Evolutionary conservation across 2,113 vertebrate species (phyloP), one percentile per base, ranked within the genome.

Genomic region (Galemys pyrenaicus): DNA sequence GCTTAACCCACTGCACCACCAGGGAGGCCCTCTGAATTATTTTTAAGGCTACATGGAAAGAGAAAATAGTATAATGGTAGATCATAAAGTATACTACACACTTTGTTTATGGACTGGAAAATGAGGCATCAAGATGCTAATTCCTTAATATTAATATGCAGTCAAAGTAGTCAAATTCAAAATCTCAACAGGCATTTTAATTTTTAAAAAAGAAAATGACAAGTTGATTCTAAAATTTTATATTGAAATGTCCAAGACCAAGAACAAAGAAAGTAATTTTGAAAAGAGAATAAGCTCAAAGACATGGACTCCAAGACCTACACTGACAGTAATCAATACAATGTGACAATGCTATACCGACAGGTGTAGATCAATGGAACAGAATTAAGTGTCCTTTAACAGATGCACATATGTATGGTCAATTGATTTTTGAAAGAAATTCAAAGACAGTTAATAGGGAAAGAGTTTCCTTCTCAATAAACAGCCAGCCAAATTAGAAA

Each of bases 361-460:
- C 1, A 58, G n/a, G 77, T 16, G 60, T 37, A 30, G 6, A 37
- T 37, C 32, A 75, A 39, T 13, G 32, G 16, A 70, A 62, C 41
- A 77, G 65, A 58, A 60, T 35, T 80, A 51, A 44, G 35, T 35
- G 49, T 46, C 51, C 58, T 32, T 3, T 44, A 75, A 80, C 3
- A 67, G 37, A 74, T 24, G 2, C 22, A 81, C 35, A 87, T 12
- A 49, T 13, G 5, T 20, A 77, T 16, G 39, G 32, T 80, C 24
- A 46, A 94, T 9, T 85, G n/a, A 81, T 51, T 94, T 68, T 39
- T 62, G 41, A 95, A 77, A 56, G 37, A 67, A 62, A 28, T n/a
- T 77, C 83, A 82, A 87, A 77, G 6, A 41, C n/a, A 88, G 10
- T 70, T 39, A 62, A 71, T 19, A 30, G n/a, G 17, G 24, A 71